Percentiles rank a stretch among this genome's conserved stretches.
These are phyloP conservation scores for Pegoplata infirma DNA, from an alignment of 2,888 invertebrate species.

Conservation along the genomic window DNA sequence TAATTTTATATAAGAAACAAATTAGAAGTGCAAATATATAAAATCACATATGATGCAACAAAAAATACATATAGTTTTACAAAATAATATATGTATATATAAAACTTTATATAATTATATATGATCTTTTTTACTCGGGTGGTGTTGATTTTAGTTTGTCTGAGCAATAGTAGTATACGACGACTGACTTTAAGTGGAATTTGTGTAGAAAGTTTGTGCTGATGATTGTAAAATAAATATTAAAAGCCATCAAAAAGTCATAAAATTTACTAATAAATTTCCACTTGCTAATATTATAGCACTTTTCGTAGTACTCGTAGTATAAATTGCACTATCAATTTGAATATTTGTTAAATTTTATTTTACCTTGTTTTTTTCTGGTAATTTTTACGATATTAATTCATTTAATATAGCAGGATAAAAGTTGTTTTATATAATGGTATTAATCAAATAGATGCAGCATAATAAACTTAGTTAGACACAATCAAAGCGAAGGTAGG, in stretches of 20 bases:
- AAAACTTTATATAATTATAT: too few relatives aligned
- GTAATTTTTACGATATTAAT: background rate
- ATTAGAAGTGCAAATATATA: too few relatives aligned
- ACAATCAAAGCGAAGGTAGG: background rate
- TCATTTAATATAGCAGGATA: background rate
- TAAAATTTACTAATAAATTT: constrained; percentile 48
- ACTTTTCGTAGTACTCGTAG: background rate
- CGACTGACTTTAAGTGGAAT: background rate
- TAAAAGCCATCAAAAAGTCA: constrained; percentile 49
- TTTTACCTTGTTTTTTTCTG: background rate
- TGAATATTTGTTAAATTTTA: background rate
- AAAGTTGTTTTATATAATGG: too few relatives aligned
- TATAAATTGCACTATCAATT: constrained; percentile 26
- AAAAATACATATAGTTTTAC: too few relatives aligned
- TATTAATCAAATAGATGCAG: too few relatives aligned
- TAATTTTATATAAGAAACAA: too few relatives aligned
- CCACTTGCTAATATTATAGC: constrained; percentile 10
- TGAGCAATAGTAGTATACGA: constrained; percentile 37
- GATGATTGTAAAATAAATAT: constrained; percentile 46
- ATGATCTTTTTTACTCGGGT: too few relatives aligned
- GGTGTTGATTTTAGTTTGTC: constrained; percentile 54
- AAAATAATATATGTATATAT: too few relatives aligned
- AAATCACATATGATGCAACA: too few relatives aligned
- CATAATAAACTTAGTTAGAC: too few relatives aligned
- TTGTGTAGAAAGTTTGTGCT: constrained; percentile 10